A percentile compares a stretch with the other conserved stretches of the same genome.
These are phyloP conservation scores for Pituophis catenifer DNA, from an alignment of 2,113 vertebrate species.

Conservation along the genomic window DNA sequence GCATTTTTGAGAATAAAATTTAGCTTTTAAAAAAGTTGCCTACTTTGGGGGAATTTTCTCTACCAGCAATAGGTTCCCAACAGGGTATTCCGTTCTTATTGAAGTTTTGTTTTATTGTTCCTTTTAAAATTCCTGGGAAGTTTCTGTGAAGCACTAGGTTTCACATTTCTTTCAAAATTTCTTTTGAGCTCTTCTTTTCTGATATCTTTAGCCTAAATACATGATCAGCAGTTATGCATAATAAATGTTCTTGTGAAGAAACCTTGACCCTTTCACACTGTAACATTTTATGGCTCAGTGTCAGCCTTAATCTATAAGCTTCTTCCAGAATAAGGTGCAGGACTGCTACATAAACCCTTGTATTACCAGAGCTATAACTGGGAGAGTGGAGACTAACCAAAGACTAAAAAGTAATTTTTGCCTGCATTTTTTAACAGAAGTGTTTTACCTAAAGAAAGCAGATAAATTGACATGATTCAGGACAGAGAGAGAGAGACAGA, in stretches of 20 bases:
- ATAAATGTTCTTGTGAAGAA: neutral
- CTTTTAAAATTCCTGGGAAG: neutral
- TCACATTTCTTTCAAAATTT: neutral
- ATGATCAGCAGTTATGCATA: neutral
- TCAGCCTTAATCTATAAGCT: neutral
- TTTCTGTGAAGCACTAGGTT: neutral
- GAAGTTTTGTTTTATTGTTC: neutral
- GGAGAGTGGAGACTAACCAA: constrained; percentile 18
- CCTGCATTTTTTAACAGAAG: neutral
- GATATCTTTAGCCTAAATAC: neutral
- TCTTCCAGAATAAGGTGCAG: neutral
- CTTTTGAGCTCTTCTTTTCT: neutral
- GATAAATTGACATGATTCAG: constrained; percentile 50
- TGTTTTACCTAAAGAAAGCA: constrained; percentile 38
- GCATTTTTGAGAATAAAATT: neutral
- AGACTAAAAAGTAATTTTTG: constrained; percentile 15
- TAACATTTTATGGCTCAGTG: neutral
- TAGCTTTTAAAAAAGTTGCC: neutral
- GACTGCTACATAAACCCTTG: constrained; percentile 10
- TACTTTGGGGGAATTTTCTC: neutral
- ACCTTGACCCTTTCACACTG: neutral
- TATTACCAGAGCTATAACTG: neutral
- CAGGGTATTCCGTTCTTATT: neutral
- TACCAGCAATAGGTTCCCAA: neutral
- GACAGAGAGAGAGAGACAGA: constrained; percentile 19